Evolutionary conservation across 2,113 vertebrate genomes (phyloP), one percentile per base, ranked within the genome.

Genomic region (Chlamydotis undulata): DNA sequence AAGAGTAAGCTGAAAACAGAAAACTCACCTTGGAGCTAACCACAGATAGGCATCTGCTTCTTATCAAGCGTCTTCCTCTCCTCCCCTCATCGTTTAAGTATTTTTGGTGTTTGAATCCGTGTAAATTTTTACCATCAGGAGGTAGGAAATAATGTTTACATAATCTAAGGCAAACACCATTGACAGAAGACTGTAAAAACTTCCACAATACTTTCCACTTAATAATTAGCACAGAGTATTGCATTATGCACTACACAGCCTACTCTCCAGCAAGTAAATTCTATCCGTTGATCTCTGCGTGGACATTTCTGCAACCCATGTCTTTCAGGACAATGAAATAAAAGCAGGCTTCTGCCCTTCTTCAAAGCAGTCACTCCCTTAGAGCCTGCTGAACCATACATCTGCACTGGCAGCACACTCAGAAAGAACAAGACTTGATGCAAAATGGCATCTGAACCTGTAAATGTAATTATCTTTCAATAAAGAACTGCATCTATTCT

Each of bases 1-100:
- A 95, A 37, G 45, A 3, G 2, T 41, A 93, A 92, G 41, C 60
- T 76, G 77, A 94, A 93, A 92, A 53, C 53, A 89, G 73, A 91
- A 90, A 95, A 73, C 61, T 79, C 69, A 92, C 89, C 89, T 90
- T 79, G 35, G 49, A 96, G 45, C 73, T 94, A 91, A 61, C 13
- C 18, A 69, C 9, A 90, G 60, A 88, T 77, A 43, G 0, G 2
- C 86, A 93, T 94, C 86, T 96, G 95, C 79, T 96, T 94, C 83
- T 92, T 92, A 94, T 89, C 93, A 96, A 95, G 60, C 22, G 74
- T 71, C 76, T 84, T 92, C 53, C 69, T 78, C 57, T 50, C 10
- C 16, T 2, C 2, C 1, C 1, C 7, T 14, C n/a, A 35, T 9
- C n/a, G 88, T 90, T 45, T 70, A 83, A 39, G 55, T 55, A 49